phyloP scores from a whole-genome alignment of 2,797 vertebrate genomes.

The Chelonia mydas region DNA sequence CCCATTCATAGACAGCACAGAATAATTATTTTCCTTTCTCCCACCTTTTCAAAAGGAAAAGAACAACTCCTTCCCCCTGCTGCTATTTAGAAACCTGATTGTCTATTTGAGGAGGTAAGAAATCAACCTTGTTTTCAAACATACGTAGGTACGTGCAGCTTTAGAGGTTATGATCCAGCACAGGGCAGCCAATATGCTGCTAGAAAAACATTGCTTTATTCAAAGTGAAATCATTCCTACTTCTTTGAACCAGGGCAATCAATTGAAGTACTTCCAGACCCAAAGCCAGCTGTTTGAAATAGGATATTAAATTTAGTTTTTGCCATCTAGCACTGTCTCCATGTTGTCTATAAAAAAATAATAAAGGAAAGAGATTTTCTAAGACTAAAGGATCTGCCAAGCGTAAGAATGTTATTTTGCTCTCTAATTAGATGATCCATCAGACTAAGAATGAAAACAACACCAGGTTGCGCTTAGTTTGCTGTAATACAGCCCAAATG shows the following conservation, averaged over 20 bases:
- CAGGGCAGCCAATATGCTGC: slow-evolving; percentile 41
- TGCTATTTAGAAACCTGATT: slow-evolving; percentile 25
- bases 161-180: slow-evolving; percentile 11
- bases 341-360: not conserved
- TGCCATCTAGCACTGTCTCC: slow-evolving; percentile 29
- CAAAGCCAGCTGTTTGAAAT: slow-evolving; percentile 21
- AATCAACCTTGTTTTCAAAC: slow-evolving; percentile 48
- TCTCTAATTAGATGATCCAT: slow-evolving; percentile 34
- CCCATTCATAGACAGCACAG: not conserved
- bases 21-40: not conserved
- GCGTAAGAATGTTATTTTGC: slow-evolving; percentile 39
- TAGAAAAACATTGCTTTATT: slow-evolving; percentile 26
- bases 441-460: slow-evolving; percentile 12
- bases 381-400: slow-evolving; percentile 33
- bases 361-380: not conserved
- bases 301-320: slow-evolving; percentile 43
- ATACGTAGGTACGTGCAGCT: slow-evolving; percentile 6
- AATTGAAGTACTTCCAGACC: slow-evolving; percentile 38
- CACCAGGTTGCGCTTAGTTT: not conserved
- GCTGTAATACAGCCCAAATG: not conserved
- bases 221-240: slow-evolving; percentile 17
- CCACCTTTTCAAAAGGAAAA: not conserved
- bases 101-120: slow-evolving; percentile 36
- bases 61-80: not conserved
- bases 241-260: slow-evolving; percentile 34